Base-by-base conservation (phyloP, 2,113 vertebrate genomes). In the Leucosticte australis region DNA sequence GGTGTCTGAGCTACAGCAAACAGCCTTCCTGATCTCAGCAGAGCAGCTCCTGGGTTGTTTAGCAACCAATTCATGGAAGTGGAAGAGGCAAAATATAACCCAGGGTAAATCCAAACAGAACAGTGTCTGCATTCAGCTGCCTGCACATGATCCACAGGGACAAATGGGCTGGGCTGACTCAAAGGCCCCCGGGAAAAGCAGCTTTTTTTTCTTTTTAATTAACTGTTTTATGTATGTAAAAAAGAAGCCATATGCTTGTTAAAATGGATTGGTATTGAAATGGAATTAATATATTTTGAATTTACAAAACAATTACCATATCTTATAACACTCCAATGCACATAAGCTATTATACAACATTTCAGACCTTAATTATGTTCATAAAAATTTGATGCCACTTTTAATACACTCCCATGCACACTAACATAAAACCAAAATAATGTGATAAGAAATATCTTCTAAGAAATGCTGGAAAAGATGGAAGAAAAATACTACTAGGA, bases 201-300 rank as follows among this genome's bases (percentile, higher is more conserved):
- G 59, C 31, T 52, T 64, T 71, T 95, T 63, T 44, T 67, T 5
- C 16, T 77, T 90, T 87, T 70, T 82, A 90, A 84, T 94, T 85
- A 71, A 62, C 52, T 56, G 23, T 3, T 92, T 95, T 86, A 83
- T 78, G 55, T 70, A 85, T 68, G 49, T 88, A 73, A 87, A 92
- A 94, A 89, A 39, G n/a, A 65, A 93, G 81, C 71, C 35, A 56
- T 79, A 19, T 14, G 82, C 78, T 89, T 94, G 73, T 70, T 84
- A 77, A 89, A 95, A 94, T 44, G 22, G 35, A 94, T 67, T 49
- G 71, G 53, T 57, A 95, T 22, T 94, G 93, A 89, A 93, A 92
- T 39, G 49, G 33, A 69, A 91, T 90, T 62, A 92, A 83, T 64
- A 35, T 33, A 74, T 60, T 95, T 67, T 76, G 81, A 90, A 87